A percentile compares a stretch with the other conserved stretches of the same genome.
Conservation (phyloP, 1,140 invertebrate species). For the Hermetia illucens region DNA sequence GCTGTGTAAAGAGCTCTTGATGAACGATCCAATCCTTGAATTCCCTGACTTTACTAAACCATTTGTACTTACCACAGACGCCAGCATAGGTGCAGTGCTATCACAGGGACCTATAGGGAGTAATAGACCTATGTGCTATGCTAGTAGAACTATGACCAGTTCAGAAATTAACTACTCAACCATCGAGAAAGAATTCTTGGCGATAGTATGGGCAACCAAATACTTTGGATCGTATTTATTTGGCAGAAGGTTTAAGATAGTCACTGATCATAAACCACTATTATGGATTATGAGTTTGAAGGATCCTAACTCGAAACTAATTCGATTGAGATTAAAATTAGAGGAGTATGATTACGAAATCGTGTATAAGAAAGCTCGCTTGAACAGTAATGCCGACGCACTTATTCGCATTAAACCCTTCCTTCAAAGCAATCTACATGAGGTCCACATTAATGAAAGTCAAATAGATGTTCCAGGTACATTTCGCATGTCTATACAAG, state of each 20-base stretch:
- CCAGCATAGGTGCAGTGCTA: conserved; percentile 5
- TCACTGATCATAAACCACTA: conserved; percentile 8
- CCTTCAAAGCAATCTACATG: too few species aligned
- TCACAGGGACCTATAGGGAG: neutral
- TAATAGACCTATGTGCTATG: conserved; percentile 7
- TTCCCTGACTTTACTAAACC: conserved; percentile 15
- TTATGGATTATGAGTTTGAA: conserved; percentile 28
- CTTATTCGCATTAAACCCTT: conserved; percentile 11
- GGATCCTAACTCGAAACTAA: conserved; percentile 15
- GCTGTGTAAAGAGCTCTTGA: conserved; percentile 8
- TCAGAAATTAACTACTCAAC: conserved; percentile 28
- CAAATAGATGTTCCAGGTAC: neutral
- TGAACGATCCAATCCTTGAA: conserved; percentile 15
- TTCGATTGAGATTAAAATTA: conserved; percentile 13
- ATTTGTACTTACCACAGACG: conserved; percentile 12
- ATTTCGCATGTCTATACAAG: conserved; percentile 1
- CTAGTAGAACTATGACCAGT: conserved; percentile 20
- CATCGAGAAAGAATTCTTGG: conserved; percentile 28
- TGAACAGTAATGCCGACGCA: conserved; percentile 22
- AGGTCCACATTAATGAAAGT: conserved; percentile 1
- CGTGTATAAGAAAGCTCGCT: conserved; percentile 23
- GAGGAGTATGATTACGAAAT: conserved; percentile 24
- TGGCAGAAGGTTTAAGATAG: conserved; percentile 16
- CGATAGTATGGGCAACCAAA: conserved; percentile 26
- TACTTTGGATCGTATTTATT: conserved; percentile 30